Percentiles rank a stretch among this genome's conserved stretches.
Evolutionary conservation across 2,888 invertebrate species (phyloP).

Genomic region (Leptinotarsa tumamoca): DNA sequence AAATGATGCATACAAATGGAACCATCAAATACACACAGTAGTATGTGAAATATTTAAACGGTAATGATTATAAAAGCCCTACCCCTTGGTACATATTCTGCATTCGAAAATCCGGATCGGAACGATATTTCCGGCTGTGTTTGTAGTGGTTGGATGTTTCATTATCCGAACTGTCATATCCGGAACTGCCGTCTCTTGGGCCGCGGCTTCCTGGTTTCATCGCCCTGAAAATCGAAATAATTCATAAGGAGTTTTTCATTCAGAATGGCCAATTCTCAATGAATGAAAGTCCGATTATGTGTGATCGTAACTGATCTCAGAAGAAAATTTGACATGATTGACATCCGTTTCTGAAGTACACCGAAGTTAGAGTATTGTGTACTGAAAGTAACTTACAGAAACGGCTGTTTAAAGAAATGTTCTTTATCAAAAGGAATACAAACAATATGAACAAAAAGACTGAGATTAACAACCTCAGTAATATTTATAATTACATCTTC

Average conservation of each 20-base stretch:
- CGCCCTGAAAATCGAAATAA: constrained; percentile 63
- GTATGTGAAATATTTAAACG: constrained; percentile 25
- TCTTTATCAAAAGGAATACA: no score
- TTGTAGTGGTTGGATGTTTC: constrained; percentile 77
- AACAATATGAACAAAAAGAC: no score
- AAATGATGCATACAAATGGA: constrained; percentile 52
- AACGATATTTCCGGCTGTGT: constrained; percentile 81
- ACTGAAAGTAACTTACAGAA: no score
- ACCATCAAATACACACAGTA: constrained; percentile 40
- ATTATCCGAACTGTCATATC: constrained; percentile 92
- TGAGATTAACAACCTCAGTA: no score
- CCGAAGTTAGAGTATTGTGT: no score
- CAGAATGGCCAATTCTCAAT: no score
- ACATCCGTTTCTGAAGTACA: no score
- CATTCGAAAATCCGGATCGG: constrained; percentile 87
- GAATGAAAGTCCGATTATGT: no score
- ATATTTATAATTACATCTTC: no score
- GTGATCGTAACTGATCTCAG: no score
- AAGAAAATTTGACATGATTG: no score
- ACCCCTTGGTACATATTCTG: constrained; percentile 70
- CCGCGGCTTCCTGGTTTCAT: constrained; percentile 72
- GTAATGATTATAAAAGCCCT: constrained; percentile 47
- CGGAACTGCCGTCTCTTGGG: constrained; percentile 87
- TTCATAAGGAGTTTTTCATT: background rate
- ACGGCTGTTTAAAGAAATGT: no score